Base-by-base conservation (phyloP, 2,113 vertebrate genomes). In the Microcebus ravelobensis region DNA sequence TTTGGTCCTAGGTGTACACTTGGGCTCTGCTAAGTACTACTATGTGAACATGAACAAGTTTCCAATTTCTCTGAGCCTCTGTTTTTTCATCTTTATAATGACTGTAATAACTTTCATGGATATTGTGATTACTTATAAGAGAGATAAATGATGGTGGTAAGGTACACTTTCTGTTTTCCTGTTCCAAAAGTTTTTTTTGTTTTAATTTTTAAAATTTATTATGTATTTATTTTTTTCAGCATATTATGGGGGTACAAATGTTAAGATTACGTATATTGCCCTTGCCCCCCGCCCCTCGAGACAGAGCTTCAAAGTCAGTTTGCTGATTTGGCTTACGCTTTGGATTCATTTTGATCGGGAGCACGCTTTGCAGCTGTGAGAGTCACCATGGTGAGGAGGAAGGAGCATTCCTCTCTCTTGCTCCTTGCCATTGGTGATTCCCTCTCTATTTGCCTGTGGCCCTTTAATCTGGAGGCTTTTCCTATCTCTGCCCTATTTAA, bases 361-460 rank as follows among this genome's bases (percentile, higher is more conserved):
- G 8, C 34, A 50, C 2, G 1, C 4, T 65, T 76, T 61, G 67
- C 29, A 9, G 1, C 31, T n/a, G 3, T 55, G 14, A 34, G 59
- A 48, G 5, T 13, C 10, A 68, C 15, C 21, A 1, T 3, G 2
- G 6, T 74, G 65, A 29, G 34, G 34, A 70, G 21, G 29, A 34
- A 70, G 21, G 29, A 34, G 9, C 10, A 2, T 21, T 29, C n/a
- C 13, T 61, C 59, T 61, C 23, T 61, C 23, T 61, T 61, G 27
- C 25, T 61, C 25, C 25, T 61, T 10, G 4, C 9, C 59, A 5
- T 29, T 71, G 11, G 23, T 29, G 61, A 21, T 9, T 39, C 27
- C 1, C 1, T 0, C 25, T 68, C 13, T 7, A 0, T 36, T 9
- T 25, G 23, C 55, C 57, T 34, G 1, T 2, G 27, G 18, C 9